Evolutionary conservation across 2,888 invertebrate genomes (phyloP).

Genomic region (Miltochrista miniata): DNA sequence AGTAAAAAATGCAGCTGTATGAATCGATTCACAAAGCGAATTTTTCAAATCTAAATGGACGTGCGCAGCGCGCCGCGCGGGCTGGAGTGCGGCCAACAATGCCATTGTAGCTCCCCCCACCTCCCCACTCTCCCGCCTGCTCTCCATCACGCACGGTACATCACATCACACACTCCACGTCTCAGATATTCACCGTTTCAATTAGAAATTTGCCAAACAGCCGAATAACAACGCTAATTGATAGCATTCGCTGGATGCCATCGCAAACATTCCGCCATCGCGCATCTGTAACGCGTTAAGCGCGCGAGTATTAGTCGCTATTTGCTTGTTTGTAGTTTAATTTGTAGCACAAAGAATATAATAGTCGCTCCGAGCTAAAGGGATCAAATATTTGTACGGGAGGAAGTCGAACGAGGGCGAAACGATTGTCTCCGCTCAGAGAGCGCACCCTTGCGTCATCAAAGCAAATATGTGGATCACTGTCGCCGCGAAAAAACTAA

Average conservation of each 20-base stretch:
- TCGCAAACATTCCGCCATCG: conserved; percentile 42
- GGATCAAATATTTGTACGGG: conserved; percentile 22
- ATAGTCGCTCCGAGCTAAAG: conserved; percentile 33
- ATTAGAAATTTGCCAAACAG: conserved; percentile 62
- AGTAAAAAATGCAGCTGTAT: conserved; percentile 17
- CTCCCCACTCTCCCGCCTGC: conserved; percentile 14
- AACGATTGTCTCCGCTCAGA: conserved; percentile 31
- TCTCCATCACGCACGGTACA: conserved; percentile 28
- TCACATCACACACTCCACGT: conserved; percentile 44
- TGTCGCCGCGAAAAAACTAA: conserved; percentile 79
- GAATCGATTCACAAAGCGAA: conserved; percentile 5
- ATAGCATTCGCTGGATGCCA: conserved; percentile 54
- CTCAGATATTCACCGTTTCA: conserved; percentile 58
- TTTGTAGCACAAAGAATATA: conserved; percentile 50
- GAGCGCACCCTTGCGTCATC: conserved; percentile 36
- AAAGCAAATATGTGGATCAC: conserved; percentile 63
- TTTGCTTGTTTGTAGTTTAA: conserved; percentile 51
- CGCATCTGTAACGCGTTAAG: conserved; percentile 37
- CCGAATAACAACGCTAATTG: conserved; percentile 61
- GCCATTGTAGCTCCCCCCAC: conserved; percentile 33
- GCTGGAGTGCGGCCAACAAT: conserved; percentile 50
- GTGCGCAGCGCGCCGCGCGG: conserved; percentile 19
- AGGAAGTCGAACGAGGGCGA: conserved; percentile 33
- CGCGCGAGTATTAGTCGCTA: conserved; percentile 31
- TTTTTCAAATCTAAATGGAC: conserved; percentile 27